Evolutionary conservation across 2,797 vertebrate species (phyloP), one percentile per base, ranked within the genome.

Genomic region (Danio tinwini): DNA sequence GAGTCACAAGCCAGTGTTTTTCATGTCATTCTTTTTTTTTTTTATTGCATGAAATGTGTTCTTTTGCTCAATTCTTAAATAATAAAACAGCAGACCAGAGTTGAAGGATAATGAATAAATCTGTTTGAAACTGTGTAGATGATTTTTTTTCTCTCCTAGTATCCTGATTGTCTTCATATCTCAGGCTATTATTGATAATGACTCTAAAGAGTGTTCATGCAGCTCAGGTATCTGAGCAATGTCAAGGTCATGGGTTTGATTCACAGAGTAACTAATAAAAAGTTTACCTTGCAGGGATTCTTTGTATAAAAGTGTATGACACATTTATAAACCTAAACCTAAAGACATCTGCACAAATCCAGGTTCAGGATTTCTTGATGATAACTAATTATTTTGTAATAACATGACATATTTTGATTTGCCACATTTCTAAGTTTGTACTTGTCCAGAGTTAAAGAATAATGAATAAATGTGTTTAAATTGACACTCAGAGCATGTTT

Each of bases 161-260:
- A 19, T 72, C 12, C 44, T 56, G 2, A 47, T 9, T 45, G 55
- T 50, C 53, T 49, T 44, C 1, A 14, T n/a, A 21, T 42, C 12
- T 58, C 52, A 58, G 19, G 37, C 37, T 62, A 49, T 50, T 19
- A 58, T 47, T 55, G 37, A 55, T 70, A 75, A 39, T 68, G 62
- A 59, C 50, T 49, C 55, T 74, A 59, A 79, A 55, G 12, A 52
- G 37, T 55, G 42, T 42, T 14, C 4, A 62, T 55, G 44, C n/a
- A 42, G 68, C n/a, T 42, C n/a, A 55, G 42, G 42, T 11, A 17
- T 52, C 5, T 29, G 62, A 21, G 8, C 39, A 58, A 45, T 58
- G 3, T 5, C 14, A 72, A 59, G 42, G 40, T 72, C 40, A 45
- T 44, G 40, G 40, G n/a, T 45, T 58, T 3, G 11, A 72, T 56